Base-by-base conservation (phyloP, 92 coral and sea anemone genomes). In the Metridium senile region DNA sequence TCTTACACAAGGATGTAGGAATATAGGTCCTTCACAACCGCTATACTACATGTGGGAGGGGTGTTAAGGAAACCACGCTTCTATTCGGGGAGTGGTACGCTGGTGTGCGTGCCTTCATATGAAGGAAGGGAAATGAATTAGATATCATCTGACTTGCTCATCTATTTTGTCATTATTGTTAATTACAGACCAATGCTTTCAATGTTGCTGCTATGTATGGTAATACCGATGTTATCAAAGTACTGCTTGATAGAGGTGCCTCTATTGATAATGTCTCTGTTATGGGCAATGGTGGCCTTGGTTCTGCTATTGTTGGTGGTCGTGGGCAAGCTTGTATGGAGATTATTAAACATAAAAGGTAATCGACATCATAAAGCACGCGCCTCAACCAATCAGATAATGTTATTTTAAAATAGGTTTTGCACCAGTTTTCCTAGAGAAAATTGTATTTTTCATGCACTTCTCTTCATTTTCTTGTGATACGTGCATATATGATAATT, bases 321-420 rank as follows among this genome's bases (percentile, higher is more conserved):
- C 74, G 79, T 21, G 70, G 64, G 26, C 86, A 85, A 8, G 80
- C 82, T 9, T 88, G 97, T 29, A 78, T 91, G 92, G 93, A 81
- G 67, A 91, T 91, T 6, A 35, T 88, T 49, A 85, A 65, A 56
- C 97, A 91, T 74, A 61, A 81, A 69, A 84, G 97, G 97, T 87
- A 49, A 35, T 2, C 9, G 16, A 39, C 33, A 27, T 32, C 26
- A 39, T 39, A 39, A 26, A 62, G 18, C 11, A 27, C 28, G 11
- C 17, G 32, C 67, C 16, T 17, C 67, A n/a, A n/a, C n/a, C n/a
- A n/a, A n/a, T n/a, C n/a, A n/a, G n/a, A n/a, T n/a, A n/a, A n/a
- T n/a, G n/a, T n/a, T n/a, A n/a, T n/a, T n/a, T n/a, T n/a, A n/a
- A n/a, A n/a, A n/a, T n/a, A n/a, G n/a, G n/a, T n/a, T n/a, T n/a